Evolutionary conservation across 2,888 invertebrate species (phyloP), one percentile per base, ranked within the genome.

Genomic region (Troides oblongomaculatus): DNA sequence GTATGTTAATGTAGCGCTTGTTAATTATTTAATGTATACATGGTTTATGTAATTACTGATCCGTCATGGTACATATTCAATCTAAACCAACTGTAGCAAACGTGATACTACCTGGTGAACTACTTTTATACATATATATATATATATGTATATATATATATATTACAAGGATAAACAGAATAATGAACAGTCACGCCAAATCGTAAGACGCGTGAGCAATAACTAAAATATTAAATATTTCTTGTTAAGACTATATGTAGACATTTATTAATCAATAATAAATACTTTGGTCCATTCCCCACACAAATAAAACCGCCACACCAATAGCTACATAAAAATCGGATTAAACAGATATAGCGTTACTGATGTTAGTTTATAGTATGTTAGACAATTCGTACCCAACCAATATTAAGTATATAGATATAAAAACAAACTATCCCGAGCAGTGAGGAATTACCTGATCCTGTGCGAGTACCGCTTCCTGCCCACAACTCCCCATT

Each of bases 391-490:
- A 66, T 56, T 63, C 65, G 66, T 70, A 70, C 70, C 70, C 70
- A 70, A 70, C 70, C 70, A 70, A 59, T 53, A 66, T 78, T 70
- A 71, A 72, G 73, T 76, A 73, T 74, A 74, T 71, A 80, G 81
- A 80, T 84, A 84, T 84, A 85, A 87, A 53, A 86, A 84, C 83
- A 88, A 89, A 88, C 85, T 87, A 87, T 90, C 90, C 90, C 87
- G 87, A 86, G 86, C 87, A 80, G 82, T 84, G 85, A 86, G 86
- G 83, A 85, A 88, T 89, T 92, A 92, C 92, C 92, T 92, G 89
- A 78, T 91, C 91, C 89, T 86, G 90, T 82, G 89, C 89, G 89
- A 88, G 89, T 90, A 92, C 92, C 92, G 91, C 92, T 90, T 92
- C 92, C 92, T 92, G 92, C 90, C 92, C 92, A 86, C 78, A 73